phyloP scores from a whole-genome alignment of 2,113 vertebrate species.

The Shinisaurus crocodilurus region DNA sequence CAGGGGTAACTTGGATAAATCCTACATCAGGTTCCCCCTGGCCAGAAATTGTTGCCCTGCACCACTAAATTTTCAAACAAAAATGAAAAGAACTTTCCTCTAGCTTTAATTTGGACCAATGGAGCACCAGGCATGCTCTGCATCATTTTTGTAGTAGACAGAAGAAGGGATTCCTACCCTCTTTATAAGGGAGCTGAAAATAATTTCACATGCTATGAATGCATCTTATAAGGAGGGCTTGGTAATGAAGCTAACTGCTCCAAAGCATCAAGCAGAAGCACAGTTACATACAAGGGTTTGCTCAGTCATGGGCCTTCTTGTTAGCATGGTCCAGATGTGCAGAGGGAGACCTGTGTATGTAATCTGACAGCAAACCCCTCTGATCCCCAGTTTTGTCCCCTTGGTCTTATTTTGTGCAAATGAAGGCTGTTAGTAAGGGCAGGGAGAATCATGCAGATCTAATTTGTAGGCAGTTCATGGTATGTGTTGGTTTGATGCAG shows the following conservation, averaged over 20 bases:
- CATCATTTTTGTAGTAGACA: constrained; percentile 52
- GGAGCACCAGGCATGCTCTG: constrained; percentile 39
- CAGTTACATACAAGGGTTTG: constrained; percentile 34
- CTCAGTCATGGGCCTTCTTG: constrained; percentile 42
- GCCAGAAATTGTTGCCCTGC: constrained; percentile 46
- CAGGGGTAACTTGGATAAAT: background rate
- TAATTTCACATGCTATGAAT: constrained; percentile 68
- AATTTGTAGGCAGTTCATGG: constrained; percentile 71
- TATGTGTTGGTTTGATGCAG: constrained; percentile 80
- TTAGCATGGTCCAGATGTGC: constrained; percentile 46
- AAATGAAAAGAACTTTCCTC: constrained; percentile 21
- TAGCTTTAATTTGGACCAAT: constrained; percentile 37
- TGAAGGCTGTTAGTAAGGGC: constrained; percentile 74
- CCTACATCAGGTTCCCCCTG: constrained; percentile 33
- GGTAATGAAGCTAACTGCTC: constrained; percentile 42
- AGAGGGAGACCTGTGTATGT: constrained; percentile 37
- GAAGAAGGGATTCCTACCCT: constrained; percentile 55
- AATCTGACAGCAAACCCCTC: constrained; percentile 59
- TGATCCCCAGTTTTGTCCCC: constrained; percentile 72
- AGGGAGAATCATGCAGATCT: constrained; percentile 70
- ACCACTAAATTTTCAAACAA: constrained; percentile 41
- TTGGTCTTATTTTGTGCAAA: constrained; percentile 73
- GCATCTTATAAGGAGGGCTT: constrained; percentile 72
- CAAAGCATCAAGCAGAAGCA: constrained; percentile 8
- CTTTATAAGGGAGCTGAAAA: constrained; percentile 68